Evolutionary conservation across 2,888 invertebrate species (phyloP), one percentile per base, ranked within the genome.

Genomic region (Cheilosia variabilis): DNA sequence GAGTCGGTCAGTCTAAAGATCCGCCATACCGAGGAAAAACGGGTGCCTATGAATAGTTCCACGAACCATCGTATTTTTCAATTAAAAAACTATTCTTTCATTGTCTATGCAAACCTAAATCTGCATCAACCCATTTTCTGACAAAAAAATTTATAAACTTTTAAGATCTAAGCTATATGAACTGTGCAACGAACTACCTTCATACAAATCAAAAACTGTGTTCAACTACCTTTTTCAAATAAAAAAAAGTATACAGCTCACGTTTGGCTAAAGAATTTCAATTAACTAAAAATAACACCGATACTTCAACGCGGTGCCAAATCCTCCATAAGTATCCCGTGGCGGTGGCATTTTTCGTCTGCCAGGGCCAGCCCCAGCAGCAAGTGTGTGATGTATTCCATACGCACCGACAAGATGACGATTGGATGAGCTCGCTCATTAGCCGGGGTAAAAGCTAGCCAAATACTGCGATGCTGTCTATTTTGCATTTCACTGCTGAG

Each of bases 281-380:
- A 73, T 62, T 69, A 31, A 24, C 84, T 84, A 75, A 80, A 80
- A 84, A 84, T 84, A 84, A 57, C 79, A 68, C 17, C 69, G 45
- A 24, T 55, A 68, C 68, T 66, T 72, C 24, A 62, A 66, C 9
- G 37, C 55, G 60, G 55, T 83, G 82, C 82, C 83, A 83, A 73
- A 68, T 68, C 62, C 34, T 43, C 79, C 57, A 68, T 83, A 68
- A 83, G 79, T 68, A 68, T 37, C 62, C 52, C 79, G 68, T 63
- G 79, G 63, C 66, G 57, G 53, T 79, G 68, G 27, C 65, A 78
- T 79, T 72, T 72, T 65, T 60, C 72, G 58, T 60, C 47, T 66
- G 52, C 58, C 47, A 58, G 43, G 60, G 52, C 58, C 47, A 58
- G 43, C 78, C 66, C 72, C 62, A 47, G 47, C 34, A 37, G 37